Evolutionary conservation across 2,888 invertebrate genomes (phyloP).

Genomic region (Dermolepida albohirtum): DNA sequence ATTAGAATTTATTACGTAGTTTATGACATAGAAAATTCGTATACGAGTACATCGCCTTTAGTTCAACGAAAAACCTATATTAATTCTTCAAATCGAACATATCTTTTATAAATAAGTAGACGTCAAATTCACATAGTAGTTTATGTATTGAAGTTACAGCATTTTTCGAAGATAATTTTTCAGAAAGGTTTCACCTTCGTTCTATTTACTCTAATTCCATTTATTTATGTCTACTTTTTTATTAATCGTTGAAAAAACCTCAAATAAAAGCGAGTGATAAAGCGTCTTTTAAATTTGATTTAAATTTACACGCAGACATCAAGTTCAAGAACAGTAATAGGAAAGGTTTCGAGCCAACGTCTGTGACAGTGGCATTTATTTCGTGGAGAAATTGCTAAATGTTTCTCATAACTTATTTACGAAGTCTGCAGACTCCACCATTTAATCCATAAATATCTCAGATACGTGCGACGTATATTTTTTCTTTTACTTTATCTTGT

Average conservation of each 20-base stretch:
- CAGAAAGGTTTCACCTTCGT: neutral
- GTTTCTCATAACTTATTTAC: slow-evolving; percentile 24
- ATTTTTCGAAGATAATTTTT: too few relatives aligned
- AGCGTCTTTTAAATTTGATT: slow-evolving; percentile 24
- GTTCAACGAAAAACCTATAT: too few relatives aligned
- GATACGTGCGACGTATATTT: neutral
- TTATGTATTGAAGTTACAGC: too few relatives aligned
- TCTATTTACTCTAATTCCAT: neutral
- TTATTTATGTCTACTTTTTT: neutral
- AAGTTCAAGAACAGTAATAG: slow-evolving; percentile 14
- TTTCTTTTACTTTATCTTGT: neutral
- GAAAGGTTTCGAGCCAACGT: slow-evolving; percentile 14
- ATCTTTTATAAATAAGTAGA: too few relatives aligned
- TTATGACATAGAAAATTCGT: too few relatives aligned
- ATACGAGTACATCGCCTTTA: too few relatives aligned
- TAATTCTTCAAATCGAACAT: too few relatives aligned
- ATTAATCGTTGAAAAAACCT: slow-evolving; percentile 14
- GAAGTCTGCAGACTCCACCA: slow-evolving; percentile 8
- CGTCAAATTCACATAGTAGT: too few relatives aligned
- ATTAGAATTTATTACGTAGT: too few relatives aligned
- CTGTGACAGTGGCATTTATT: slow-evolving; percentile 22
- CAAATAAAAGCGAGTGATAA: slow-evolving; percentile 11
- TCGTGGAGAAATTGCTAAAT: slow-evolving; percentile 22
- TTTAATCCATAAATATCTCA: slow-evolving; percentile 25
- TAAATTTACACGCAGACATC: slow-evolving; percentile 20